Percentiles rank a stretch among this genome's conserved stretches.
Conservation (phyloP, 1,140 invertebrate species). For the Potamilus streckersoni region DNA sequence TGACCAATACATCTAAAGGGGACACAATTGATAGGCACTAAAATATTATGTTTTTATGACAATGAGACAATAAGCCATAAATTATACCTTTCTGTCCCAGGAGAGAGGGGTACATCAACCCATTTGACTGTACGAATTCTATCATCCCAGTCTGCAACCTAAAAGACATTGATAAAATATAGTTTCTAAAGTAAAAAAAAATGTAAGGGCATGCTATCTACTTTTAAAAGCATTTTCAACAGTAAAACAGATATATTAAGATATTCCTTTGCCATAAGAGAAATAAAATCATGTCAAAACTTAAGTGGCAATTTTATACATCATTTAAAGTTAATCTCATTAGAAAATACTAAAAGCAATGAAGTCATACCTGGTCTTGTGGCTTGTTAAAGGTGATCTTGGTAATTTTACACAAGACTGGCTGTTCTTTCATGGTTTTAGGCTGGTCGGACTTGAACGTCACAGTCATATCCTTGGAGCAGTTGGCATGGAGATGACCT, state of each 20-base stretch:
- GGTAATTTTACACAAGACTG: constrained; percentile 55
- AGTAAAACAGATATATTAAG: too few relatives aligned
- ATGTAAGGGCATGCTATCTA: too few relatives aligned
- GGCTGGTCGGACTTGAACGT: constrained; percentile 62
- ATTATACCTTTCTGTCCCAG: constrained; percentile 30
- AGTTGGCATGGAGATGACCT: constrained; percentile 62
- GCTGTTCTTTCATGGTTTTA: constrained; percentile 48
- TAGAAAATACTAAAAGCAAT: constrained; percentile 1
- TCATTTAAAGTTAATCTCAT: too few relatives aligned
- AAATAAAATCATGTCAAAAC: too few relatives aligned
- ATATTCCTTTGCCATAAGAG: too few relatives aligned
- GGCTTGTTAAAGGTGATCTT: constrained; percentile 66
- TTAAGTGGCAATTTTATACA: too few relatives aligned
- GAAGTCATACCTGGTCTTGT: constrained; percentile 44
- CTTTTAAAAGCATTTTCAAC: too few relatives aligned
- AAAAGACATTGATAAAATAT: constrained; percentile 10
- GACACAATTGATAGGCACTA: too few relatives aligned
- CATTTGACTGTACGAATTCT: constrained; percentile 64
- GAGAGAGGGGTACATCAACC: constrained; percentile 56
- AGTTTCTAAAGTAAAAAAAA: background rate
- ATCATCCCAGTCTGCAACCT: constrained; percentile 67
- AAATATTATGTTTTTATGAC: too few relatives aligned
- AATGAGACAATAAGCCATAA: too few relatives aligned
- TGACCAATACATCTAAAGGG: too few relatives aligned
- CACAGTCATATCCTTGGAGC: constrained; percentile 63